A percentile compares a stretch with the other conserved stretches of the same genome.
Evolutionary conservation across 2,888 invertebrate species (phyloP).

Genomic region (Drosophila bunnanda): DNA sequence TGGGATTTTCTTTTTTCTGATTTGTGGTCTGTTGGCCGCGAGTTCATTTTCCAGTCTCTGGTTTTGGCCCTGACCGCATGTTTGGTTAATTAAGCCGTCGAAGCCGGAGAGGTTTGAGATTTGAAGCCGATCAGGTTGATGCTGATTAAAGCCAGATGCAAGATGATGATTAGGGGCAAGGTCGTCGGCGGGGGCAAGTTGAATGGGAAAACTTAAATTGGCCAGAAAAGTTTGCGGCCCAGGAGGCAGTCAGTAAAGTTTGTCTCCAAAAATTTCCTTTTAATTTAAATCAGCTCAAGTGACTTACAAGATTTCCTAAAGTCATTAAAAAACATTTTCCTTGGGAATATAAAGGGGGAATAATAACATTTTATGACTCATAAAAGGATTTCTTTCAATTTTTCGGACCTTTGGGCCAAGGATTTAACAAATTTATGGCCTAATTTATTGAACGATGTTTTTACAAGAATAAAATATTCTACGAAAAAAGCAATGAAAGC

Average conservation of each 20-base stretch:
- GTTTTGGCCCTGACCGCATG: slow-evolving; percentile 31
- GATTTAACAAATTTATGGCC: not conserved
- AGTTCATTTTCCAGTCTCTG: slow-evolving; percentile 44
- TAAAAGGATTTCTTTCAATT: not conserved
- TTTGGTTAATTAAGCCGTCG: slow-evolving; percentile 41
- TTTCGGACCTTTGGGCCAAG: not conserved
- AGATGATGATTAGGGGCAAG: slow-evolving; percentile 6
- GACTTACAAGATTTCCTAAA: not conserved
- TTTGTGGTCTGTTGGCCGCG: slow-evolving; percentile 18
- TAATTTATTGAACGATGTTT: not conserved
- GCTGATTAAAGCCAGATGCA: slow-evolving; percentile 20
- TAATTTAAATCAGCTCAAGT: slow-evolving; percentile 23
- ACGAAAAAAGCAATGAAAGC: not conserved
- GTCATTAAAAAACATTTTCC: slow-evolving; percentile 1
- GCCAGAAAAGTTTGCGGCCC: slow-evolving; percentile 15
- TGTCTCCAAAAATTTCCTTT: slow-evolving; percentile 16
- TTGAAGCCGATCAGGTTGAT: slow-evolving; percentile 23
- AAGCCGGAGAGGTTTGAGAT: slow-evolving; percentile 9
- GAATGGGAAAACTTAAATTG: slow-evolving; percentile 43
- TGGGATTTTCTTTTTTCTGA: not conserved
- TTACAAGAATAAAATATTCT: not conserved
- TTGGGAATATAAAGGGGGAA: slow-evolving; percentile 1
- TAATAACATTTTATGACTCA: slow-evolving; percentile 7
- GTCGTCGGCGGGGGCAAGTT: slow-evolving; percentile 5
- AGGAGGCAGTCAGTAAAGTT: not conserved